Evolutionary conservation across 2,888 invertebrate species (phyloP).

Genomic region (Idaea dimidiata): DNA sequence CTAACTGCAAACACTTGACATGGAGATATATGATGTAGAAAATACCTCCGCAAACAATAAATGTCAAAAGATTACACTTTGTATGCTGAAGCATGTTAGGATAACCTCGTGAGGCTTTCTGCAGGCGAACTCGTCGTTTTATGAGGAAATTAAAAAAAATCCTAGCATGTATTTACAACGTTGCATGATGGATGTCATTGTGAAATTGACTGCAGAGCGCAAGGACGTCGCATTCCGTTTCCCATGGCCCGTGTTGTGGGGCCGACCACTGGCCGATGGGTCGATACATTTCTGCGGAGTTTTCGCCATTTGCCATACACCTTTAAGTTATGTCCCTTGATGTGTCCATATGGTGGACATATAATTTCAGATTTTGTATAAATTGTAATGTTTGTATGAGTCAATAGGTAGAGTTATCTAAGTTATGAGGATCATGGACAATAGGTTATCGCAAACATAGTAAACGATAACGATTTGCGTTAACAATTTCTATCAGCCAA

Average conservation of each 20-base stretch:
- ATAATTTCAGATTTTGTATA: slow-evolving; percentile 29
- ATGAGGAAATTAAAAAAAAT: neutral
- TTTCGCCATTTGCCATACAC: slow-evolving; percentile 54
- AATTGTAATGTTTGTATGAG: slow-evolving; percentile 8
- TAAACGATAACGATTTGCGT: neutral
- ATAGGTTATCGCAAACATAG: neutral
- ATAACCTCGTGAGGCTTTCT: neutral
- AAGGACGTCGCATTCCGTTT: slow-evolving; percentile 55
- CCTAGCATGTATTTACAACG: slow-evolving; percentile 11
- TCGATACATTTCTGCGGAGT: slow-evolving; percentile 77
- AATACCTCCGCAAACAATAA: neutral
- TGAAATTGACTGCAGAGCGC: slow-evolving; percentile 45
- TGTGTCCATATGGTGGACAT: slow-evolving; percentile 22
- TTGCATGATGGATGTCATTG: slow-evolving; percentile 38
- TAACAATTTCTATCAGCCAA: neutral
- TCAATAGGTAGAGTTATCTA: neutral
- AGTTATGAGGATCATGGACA: neutral
- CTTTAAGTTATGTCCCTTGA: slow-evolving; percentile 17
- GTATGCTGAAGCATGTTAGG: neutral
- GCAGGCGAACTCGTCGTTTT: neutral
- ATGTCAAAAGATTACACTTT: neutral
- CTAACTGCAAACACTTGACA: neutral
- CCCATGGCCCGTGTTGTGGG: slow-evolving; percentile 54
- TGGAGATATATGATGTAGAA: neutral
- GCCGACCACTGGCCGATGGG: slow-evolving; percentile 59